Percentiles rank a stretch among this genome's conserved stretches.
Conservation (phyloP, 64 coral and sea anemone genomes). For the Montipora foliosa region DNA sequence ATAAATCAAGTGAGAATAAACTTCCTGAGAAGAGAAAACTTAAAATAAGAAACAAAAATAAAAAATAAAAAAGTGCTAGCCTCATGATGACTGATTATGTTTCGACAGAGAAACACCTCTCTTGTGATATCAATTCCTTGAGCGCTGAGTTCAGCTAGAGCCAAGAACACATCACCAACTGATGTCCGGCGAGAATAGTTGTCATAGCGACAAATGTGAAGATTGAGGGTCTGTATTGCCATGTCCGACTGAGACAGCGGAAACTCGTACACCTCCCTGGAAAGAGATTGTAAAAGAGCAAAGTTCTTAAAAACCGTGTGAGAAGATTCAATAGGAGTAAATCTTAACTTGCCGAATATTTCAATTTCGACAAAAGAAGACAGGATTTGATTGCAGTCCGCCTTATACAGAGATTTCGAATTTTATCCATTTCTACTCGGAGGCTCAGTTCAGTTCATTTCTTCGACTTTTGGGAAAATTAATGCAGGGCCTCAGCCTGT, state of each 20-base stretch:
- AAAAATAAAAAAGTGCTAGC: conserved; percentile 21
- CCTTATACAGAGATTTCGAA: too few relatives aligned
- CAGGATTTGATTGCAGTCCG: too few relatives aligned
- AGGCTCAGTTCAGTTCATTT: too few relatives aligned
- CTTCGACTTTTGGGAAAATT: too few relatives aligned
- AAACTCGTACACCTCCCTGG: conserved; percentile 85
- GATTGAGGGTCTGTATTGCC: conserved; percentile 86
- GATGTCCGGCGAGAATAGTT: conserved; percentile 74
- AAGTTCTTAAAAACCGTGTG: not conserved
- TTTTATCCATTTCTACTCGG: too few relatives aligned
- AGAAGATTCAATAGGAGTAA: too few relatives aligned
- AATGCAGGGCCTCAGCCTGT: too few relatives aligned
- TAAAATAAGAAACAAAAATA: not conserved
- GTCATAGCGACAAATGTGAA: conserved; percentile 98
- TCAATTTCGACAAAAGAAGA: too few relatives aligned
- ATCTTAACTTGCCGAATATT: too few relatives aligned
- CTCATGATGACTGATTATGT: conserved; percentile 89
- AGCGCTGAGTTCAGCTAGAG: conserved; percentile 91
- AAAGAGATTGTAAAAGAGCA: not conserved
- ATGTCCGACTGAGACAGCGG: conserved; percentile 80
- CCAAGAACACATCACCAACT: conserved; percentile 95
- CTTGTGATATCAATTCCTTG: conserved; percentile 93
- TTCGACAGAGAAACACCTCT: conserved; percentile 91
- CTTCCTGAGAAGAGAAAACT: not conserved
- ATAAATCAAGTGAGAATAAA: not conserved